phyloP scores from a whole-genome alignment of 2,113 vertebrate genomes.

The Rhipidura dahli region DNA sequence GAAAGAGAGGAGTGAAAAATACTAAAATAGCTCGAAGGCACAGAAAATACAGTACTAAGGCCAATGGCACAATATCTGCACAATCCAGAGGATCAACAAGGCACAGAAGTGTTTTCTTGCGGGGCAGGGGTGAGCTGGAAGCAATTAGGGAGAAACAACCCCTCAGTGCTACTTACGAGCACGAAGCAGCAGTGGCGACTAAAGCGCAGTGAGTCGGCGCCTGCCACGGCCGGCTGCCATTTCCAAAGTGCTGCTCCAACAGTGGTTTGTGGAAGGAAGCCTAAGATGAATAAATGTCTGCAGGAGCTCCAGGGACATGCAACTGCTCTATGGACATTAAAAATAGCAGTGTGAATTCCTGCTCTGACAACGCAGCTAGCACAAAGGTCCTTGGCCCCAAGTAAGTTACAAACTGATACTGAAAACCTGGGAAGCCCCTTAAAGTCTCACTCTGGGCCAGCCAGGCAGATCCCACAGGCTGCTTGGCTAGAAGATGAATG shows the following conservation, averaged over 20 bases:
- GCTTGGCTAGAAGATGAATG: not conserved
- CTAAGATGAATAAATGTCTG: not conserved
- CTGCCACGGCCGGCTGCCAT: not conserved
- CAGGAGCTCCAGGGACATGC: not conserved
- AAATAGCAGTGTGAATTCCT: not conserved
- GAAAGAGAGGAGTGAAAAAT: not conserved
- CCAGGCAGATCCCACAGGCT: not conserved
- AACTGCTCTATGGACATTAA: not conserved
- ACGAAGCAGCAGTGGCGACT: not conserved
- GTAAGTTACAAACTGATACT: not conserved
- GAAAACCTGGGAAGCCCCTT: not conserved
- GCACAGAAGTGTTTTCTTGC: not conserved
- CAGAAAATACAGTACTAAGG: not conserved
- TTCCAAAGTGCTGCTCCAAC: not conserved
- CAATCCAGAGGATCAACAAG: constrained; percentile 17
- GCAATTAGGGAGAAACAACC: not conserved
- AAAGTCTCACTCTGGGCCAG: not conserved
- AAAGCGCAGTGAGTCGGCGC: not conserved
- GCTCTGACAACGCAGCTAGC: accelerated
- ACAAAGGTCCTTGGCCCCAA: not conserved
- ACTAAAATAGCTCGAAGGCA: not conserved
- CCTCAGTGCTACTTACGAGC: not conserved
- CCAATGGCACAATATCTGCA: not conserved
- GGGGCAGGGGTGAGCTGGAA: constrained; percentile 4
- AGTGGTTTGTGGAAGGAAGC: constrained; percentile 13